Conservation (phyloP, 2,888 invertebrate genomes). For the Torymus tubicola region DNA sequence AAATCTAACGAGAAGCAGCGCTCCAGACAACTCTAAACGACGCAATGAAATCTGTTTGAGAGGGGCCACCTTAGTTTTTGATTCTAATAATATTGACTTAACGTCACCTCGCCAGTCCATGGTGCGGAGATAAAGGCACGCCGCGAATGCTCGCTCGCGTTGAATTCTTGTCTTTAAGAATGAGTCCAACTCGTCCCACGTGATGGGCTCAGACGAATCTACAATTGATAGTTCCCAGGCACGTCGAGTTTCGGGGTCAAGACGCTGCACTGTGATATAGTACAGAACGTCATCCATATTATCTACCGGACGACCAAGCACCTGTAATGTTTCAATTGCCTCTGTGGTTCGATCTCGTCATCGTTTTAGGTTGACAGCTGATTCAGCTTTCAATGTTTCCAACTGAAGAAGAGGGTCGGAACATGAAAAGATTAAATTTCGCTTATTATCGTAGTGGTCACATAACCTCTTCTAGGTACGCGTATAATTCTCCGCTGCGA, state of each 20-base stretch:
- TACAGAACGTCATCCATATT: too few relatives aligned
- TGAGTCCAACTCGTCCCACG: too few relatives aligned
- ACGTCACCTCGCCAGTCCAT: neutral
- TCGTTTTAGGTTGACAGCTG: too few relatives aligned
- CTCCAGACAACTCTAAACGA: slow-evolving; percentile 2
- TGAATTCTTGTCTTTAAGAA: too few relatives aligned
- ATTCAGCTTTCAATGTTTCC: neutral
- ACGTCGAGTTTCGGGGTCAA: too few relatives aligned
- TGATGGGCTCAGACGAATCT: too few relatives aligned
- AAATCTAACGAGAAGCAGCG: neutral
- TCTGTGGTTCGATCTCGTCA: too few relatives aligned
- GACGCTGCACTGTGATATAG: too few relatives aligned
- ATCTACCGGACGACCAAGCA: too few relatives aligned
- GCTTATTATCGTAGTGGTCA: slow-evolving; percentile 2
- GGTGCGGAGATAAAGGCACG: neutral
- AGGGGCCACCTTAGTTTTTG: slow-evolving; percentile 1
- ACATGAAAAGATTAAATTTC: neutral
- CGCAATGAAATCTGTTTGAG: neutral
- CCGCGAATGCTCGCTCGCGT: neutral
- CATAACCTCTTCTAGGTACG: neutral
- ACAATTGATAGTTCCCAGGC: too few relatives aligned
- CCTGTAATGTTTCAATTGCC: too few relatives aligned
- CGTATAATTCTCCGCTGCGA: neutral
- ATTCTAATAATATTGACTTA: neutral
- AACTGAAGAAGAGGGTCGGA: neutral